Evolutionary conservation across 2,888 invertebrate species (phyloP).

Genomic region (Hyalella azteca): DNA sequence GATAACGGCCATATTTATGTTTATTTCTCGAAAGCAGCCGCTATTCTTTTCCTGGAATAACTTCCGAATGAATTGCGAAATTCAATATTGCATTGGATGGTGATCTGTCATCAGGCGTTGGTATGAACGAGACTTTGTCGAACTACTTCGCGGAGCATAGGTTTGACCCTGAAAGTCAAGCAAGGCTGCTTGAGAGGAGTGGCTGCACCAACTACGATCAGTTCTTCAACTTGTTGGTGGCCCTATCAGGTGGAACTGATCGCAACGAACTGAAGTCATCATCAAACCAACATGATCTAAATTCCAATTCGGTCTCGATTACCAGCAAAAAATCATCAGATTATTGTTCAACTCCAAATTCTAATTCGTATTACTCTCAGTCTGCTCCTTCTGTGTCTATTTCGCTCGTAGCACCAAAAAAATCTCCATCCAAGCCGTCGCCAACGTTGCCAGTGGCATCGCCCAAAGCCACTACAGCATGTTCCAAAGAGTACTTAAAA

Average conservation of each 20-base stretch:
- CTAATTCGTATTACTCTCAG: neutral
- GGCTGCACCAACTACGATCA: constrained; percentile 19
- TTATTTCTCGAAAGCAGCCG: too few species aligned
- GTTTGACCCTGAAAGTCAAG: constrained; percentile 27
- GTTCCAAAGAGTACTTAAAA: neutral
- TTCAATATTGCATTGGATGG: too few species aligned
- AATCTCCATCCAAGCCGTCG: neutral
- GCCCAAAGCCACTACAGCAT: neutral
- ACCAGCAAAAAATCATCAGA: neutral
- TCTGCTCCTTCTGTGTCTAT: neutral
- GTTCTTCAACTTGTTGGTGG: neutral
- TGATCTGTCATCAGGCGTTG: neutral
- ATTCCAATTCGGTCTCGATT: constrained; percentile 16
- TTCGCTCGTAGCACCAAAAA: neutral
- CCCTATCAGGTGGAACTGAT: neutral
- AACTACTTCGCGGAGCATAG: constrained; percentile 30
- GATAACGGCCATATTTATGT: too few species aligned
- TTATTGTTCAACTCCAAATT: neutral
- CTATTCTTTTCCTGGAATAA: too few species aligned
- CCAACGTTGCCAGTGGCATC: neutral
- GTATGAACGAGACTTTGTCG: constrained; percentile 26
- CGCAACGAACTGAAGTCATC: neutral
- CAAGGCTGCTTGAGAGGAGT: constrained; percentile 20
- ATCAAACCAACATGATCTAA: neutral
- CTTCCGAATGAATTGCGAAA: too few species aligned